Conservation (phyloP, 2,113 vertebrate species). For the Calonectris borealis region DNA sequence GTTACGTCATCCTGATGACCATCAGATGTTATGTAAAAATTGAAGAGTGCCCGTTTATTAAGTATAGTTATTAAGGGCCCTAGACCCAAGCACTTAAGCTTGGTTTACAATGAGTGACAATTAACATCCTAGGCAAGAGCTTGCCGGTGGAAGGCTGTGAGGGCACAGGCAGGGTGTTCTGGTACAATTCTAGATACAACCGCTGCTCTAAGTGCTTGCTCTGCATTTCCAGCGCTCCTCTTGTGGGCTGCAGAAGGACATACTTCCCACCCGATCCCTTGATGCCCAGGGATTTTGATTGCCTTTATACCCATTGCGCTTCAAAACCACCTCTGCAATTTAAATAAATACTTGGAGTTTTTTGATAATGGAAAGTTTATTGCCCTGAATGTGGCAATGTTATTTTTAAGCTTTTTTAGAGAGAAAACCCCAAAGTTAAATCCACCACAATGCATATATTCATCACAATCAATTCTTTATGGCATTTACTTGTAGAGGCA, state of each 20-base stretch:
- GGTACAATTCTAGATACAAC: rapidly evolving
- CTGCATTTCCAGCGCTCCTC: background rate
- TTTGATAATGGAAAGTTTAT: background rate
- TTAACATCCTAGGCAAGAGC: background rate
- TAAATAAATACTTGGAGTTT: background rate
- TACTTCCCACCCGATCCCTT: rapidly evolving
- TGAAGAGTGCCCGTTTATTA: background rate
- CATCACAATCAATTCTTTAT: background rate
- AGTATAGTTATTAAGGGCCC: background rate
- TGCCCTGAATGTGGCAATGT: background rate
- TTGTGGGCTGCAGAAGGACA: background rate
- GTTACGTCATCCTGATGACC: background rate
- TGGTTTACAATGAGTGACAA: background rate
- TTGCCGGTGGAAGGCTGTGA: background rate
- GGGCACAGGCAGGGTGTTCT: background rate
- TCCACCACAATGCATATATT: background rate
- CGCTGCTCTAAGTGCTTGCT: background rate
- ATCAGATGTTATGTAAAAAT: background rate
- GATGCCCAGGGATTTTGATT: background rate
- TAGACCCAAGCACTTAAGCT: background rate
- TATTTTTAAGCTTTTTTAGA: background rate
- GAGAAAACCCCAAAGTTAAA: rapidly evolving
- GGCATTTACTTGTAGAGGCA: background rate
- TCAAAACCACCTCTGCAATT: background rate
- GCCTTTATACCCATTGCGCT: background rate